phyloP scores from a whole-genome alignment of 2,888 invertebrate species.

The Synergus laeviventris region DNA sequence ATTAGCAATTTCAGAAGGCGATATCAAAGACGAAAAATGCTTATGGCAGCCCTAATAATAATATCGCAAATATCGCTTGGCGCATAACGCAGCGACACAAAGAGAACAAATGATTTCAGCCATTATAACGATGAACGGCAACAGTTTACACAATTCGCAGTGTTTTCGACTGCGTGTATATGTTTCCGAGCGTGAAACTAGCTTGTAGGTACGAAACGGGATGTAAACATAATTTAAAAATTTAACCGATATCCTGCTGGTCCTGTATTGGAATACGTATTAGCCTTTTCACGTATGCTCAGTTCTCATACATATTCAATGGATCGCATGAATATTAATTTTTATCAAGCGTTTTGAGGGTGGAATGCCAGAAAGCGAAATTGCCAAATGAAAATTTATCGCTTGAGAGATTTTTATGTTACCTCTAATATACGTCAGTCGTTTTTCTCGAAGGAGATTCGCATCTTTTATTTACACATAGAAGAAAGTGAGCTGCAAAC shows the following conservation, averaged over 20 bases:
- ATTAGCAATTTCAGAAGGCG: background rate
- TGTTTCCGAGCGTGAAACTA: conserved; percentile 10
- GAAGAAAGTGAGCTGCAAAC: no score
- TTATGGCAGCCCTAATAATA: background rate
- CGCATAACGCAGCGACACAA: background rate
- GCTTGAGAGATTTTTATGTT: conserved; percentile 22
- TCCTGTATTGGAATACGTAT: conserved; percentile 32
- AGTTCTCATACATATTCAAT: conserved; percentile 35
- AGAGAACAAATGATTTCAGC: conserved; percentile 33
- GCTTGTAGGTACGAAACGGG: conserved; percentile 22
- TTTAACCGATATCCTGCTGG: conserved; percentile 33
- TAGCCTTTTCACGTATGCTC: conserved; percentile 31
- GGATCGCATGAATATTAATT: conserved; percentile 34
- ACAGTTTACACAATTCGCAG: conserved; percentile 4
- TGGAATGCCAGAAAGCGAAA: background rate
- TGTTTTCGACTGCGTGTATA: background rate
- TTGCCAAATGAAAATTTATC: conserved; percentile 24
- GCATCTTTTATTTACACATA: background rate
- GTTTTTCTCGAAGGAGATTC: background rate
- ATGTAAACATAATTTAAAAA: conserved; percentile 38
- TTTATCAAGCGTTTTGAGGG: conserved; percentile 21
- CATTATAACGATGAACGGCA: background rate
- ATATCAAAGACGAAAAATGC: background rate
- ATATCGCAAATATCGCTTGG: conserved; percentile 6
- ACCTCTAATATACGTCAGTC: no score